These are phyloP conservation scores for Cerastis leucographa DNA, from an alignment of 2,888 invertebrate genomes.

Conservation along the genomic window DNA sequence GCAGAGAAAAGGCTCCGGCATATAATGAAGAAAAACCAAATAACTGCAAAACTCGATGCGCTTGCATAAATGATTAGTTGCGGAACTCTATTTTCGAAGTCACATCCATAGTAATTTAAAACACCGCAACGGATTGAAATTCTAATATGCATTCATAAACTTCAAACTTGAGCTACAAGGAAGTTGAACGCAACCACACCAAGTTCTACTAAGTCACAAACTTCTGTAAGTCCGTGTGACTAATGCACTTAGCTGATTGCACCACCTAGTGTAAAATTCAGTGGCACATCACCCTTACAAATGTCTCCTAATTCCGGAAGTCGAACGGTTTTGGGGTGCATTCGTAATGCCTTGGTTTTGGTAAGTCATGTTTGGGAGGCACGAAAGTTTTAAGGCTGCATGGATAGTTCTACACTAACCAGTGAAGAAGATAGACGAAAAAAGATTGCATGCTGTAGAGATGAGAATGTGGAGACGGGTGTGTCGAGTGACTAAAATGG, in stretches of 20 bases:
- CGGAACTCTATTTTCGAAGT: neutral
- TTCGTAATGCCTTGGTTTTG: constrained; percentile 75
- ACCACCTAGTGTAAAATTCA: constrained; percentile 76
- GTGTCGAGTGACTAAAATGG: too few relatives aligned
- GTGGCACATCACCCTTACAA: constrained; percentile 73
- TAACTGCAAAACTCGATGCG: neutral
- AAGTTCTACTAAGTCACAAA: constrained; percentile 38
- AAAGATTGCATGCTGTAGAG: too few relatives aligned
- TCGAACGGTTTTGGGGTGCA: constrained; percentile 79
- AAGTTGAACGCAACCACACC: constrained; percentile 13
- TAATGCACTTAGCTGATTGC: constrained; percentile 82
- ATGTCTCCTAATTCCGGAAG: constrained; percentile 80
- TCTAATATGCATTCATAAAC: constrained; percentile 53
- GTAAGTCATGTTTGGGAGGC: constrained; percentile 54
- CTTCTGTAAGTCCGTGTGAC: constrained; percentile 35
- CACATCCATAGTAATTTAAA: constrained; percentile 26
- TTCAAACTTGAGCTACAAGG: constrained; percentile 18
- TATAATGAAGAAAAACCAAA: neutral
- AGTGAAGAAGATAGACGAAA: too few relatives aligned
- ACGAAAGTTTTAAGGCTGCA: constrained; percentile 38
- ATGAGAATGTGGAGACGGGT: too few relatives aligned
- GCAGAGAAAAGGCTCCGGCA: too few relatives aligned
- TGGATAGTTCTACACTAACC: neutral
- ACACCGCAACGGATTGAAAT: constrained; percentile 35
- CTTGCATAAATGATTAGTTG: neutral